phyloP scores from a whole-genome alignment of 2,888 invertebrate species.

The Tetragonisca angustula region DNA sequence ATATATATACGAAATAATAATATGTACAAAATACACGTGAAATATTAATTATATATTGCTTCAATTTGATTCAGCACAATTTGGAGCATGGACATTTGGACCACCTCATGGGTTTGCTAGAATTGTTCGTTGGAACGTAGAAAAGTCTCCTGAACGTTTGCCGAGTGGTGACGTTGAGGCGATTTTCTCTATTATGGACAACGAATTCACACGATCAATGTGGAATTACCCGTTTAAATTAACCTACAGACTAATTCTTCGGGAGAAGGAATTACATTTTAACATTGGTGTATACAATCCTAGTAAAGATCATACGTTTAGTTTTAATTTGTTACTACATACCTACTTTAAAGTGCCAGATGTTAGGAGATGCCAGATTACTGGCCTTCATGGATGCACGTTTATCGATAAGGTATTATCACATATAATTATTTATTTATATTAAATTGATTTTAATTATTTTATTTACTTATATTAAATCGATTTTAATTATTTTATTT shows the following conservation, averaged over 20 bases:
- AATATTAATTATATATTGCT: conserved; percentile 11
- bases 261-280: conserved; percentile 96
- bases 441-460: background rate
- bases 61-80: conserved; percentile 90
- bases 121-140: conserved; percentile 95
- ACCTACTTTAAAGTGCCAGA: conserved; percentile 98
- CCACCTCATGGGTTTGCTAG: conserved; percentile 98
- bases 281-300: conserved; percentile 97
- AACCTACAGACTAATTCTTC: conserved; percentile 95
- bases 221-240: conserved; percentile 98
- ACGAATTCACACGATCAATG: conserved; percentile 95
- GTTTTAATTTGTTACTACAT: conserved; percentile 96
- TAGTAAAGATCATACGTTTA: conserved; percentile 95
- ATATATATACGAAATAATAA: background rate
- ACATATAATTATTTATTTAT: background rate
- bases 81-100: conserved; percentile 97
- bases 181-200: conserved; percentile 96
- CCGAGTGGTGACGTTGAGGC: conserved; percentile 97
- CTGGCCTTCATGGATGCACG: conserved; percentile 95
- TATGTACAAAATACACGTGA: background rate
- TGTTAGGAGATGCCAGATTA: conserved; percentile 95
- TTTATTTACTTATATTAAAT: too few relatives aligned
- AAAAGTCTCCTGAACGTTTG: conserved; percentile 94
- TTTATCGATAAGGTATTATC: conserved; percentile 93
- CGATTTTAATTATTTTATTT: too few relatives aligned